Conservation (phyloP, 2,888 invertebrate genomes). For the Monoplex corrugatus region DNA sequence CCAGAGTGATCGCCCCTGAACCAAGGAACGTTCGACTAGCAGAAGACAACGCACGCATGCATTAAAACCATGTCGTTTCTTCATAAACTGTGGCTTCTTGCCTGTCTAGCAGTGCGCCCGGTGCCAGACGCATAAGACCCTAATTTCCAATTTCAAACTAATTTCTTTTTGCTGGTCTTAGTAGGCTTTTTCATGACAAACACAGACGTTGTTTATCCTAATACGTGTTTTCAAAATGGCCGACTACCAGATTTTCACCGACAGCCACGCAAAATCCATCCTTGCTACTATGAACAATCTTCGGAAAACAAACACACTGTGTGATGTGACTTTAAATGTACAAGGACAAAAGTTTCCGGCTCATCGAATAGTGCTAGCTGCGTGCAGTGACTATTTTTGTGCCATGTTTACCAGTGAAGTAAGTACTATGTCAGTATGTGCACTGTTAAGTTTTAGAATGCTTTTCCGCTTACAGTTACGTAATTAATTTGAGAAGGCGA, state of each 20-base stretch:
- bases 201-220: background rate
- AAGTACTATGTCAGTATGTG: too few species aligned
- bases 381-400: conserved; percentile 81
- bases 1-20: background rate
- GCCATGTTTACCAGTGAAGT: conserved; percentile 81
- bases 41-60: too few species aligned
- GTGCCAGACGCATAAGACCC: background rate
- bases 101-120: background rate
- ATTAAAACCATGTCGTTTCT: background rate
- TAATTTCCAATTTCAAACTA: background rate
- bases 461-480: too few species aligned
- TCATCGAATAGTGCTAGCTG: conserved; percentile 80
- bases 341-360: conserved; percentile 77
- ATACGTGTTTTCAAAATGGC: conserved; percentile 51
- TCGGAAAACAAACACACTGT: conserved; percentile 77
- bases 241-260: conserved; percentile 76
- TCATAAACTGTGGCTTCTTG: background rate
- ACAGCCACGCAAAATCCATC: conserved; percentile 79
- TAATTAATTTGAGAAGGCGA: too few species aligned
- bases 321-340: conserved; percentile 79
- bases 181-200: background rate
- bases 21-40: background rate
- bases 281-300: conserved; percentile 79
- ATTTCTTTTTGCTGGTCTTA: background rate
- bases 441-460: too few species aligned